Evolutionary conservation across 2,113 vertebrate genomes (phyloP).

Genomic region (Dasyprocta punctata): DNA sequence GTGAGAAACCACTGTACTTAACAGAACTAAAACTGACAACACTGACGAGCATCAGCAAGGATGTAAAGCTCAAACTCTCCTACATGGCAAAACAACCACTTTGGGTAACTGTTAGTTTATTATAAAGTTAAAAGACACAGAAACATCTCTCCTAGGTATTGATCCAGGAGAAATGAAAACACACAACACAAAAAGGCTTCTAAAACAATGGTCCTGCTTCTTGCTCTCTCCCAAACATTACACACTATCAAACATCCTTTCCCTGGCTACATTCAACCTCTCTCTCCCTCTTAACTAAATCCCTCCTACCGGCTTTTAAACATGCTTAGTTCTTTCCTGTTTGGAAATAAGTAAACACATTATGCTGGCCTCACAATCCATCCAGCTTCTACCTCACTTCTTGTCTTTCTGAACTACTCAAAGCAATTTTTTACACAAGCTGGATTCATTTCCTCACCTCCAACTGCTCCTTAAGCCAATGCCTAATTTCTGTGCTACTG

Average conservation of each 20-base stretch:
- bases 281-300: background rate
- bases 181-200: background rate
- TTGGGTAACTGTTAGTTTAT: background rate
- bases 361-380: background rate
- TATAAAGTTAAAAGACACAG: background rate
- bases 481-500: background rate
- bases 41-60: background rate
- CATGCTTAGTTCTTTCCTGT: background rate
- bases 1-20: background rate
- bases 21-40: background rate
- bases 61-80: background rate
- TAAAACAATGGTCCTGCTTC: background rate
- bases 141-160: background rate
- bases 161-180: background rate
- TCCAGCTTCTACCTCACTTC: background rate
- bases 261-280: background rate
- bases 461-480: background rate
- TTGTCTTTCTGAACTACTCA: background rate
- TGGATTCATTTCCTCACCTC: background rate
- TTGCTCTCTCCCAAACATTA: background rate
- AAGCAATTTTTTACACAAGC: background rate
- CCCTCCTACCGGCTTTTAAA: background rate
- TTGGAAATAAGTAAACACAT: background rate
- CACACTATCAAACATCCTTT: background rate
- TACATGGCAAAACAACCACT: background rate